These are phyloP conservation scores for Echinops telfairi DNA, from an alignment of 2,113 vertebrate genomes.

Conservation along the genomic window DNA sequence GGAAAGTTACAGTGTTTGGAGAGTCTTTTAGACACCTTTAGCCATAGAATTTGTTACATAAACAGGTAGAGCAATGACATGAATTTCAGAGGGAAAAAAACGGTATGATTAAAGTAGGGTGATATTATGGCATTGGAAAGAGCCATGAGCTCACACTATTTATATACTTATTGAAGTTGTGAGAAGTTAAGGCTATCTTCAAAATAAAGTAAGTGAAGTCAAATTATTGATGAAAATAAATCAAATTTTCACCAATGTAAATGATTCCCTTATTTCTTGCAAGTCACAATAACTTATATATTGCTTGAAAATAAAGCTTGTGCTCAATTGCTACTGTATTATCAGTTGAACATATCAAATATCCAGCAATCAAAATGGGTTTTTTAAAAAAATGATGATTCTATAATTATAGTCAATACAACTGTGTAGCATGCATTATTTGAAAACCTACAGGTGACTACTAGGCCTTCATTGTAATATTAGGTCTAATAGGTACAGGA, in stretches of 20 bases:
- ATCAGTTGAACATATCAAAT: not conserved
- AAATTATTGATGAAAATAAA: slow-evolving; percentile 40
- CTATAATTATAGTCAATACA: not conserved
- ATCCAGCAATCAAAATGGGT: not conserved
- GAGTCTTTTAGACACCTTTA: slow-evolving; percentile 26
- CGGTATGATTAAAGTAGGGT: not conserved
- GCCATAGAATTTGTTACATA: slow-evolving; percentile 36
- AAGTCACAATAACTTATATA: slow-evolving; percentile 11
- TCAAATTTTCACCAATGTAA: not conserved
- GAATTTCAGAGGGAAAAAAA: not conserved
- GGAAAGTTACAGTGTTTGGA: slow-evolving; percentile 23
- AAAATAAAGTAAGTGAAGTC: not conserved
- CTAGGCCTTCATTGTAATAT: not conserved
- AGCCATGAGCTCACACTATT: not conserved
- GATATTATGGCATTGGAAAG: not conserved
- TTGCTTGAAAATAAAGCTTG: not conserved
- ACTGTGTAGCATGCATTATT: not conserved
- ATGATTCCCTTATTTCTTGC: not conserved
- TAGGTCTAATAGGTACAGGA: not conserved
- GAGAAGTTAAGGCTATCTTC: not conserved
- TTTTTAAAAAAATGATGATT: not conserved
- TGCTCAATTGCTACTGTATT: not conserved
- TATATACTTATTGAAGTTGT: slow-evolving; percentile 22
- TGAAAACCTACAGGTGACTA: not conserved
- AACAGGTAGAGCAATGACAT: not conserved